Evolutionary conservation across 2,797 vertebrate genomes (phyloP).

Genomic region (Sciurus vulgaris): DNA sequence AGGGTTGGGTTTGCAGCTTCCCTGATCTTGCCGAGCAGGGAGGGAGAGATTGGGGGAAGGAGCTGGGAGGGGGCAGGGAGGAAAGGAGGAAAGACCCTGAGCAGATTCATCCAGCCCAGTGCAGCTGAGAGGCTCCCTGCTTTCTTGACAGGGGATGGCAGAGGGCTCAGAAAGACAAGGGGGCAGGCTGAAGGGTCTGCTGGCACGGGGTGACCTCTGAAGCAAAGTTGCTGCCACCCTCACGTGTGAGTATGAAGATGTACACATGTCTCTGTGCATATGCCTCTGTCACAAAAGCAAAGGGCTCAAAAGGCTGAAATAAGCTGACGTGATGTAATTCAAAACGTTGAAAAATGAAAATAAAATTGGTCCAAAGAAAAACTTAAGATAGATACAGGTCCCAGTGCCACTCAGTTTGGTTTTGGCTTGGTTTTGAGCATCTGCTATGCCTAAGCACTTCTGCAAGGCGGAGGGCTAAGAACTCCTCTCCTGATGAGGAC

Average conservation of each 20-base stretch:
- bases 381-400: background rate
- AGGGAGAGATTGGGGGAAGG: conserved; percentile 68
- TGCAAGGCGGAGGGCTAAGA: background rate
- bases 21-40: conserved; percentile 85
- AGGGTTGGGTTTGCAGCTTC: conserved; percentile 88
- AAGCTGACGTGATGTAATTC: background rate
- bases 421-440: background rate
- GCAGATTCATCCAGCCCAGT: background rate
- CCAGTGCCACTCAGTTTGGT: background rate
- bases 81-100: background rate
- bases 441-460: background rate
- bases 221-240: background rate
- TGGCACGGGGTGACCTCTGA: background rate
- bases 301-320: background rate
- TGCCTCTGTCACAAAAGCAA: conserved; percentile 32
- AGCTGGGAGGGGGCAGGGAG: background rate
- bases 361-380: conserved; percentile 1
- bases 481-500: background rate
- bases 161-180: background rate
- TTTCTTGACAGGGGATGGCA: background rate
- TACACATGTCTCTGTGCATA: background rate
- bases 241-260: background rate
- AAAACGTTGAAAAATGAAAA: conserved; percentile 34
- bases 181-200: background rate
- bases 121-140: background rate